These are phyloP conservation scores for Camponotus fellah DNA, from an alignment of 2,888 invertebrate genomes.

Conservation along the genomic window DNA sequence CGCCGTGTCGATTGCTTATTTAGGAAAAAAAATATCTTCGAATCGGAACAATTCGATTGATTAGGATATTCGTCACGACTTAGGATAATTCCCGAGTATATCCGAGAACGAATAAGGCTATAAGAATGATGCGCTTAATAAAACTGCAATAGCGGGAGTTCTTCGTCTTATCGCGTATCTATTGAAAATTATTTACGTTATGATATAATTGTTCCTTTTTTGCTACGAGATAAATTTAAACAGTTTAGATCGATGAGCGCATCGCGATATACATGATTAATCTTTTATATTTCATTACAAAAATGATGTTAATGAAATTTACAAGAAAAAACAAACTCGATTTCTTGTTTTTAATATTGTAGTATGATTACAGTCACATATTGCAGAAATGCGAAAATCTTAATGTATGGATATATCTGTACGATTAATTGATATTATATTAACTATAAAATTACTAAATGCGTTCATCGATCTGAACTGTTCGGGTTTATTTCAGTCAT, in stretches of 20 bases:
- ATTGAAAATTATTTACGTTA: conserved; percentile 11
- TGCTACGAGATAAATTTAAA: background rate
- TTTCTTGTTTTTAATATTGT: no score
- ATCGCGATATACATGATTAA: no score
- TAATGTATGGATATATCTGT: no score
- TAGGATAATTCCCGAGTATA: conserved; percentile 3
- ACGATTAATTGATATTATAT: conserved; percentile 74
- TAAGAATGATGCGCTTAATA: background rate
- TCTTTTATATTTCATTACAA: no score
- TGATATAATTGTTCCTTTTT: background rate
- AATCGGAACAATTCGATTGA: conserved; percentile 50
- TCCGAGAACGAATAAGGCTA: background rate
- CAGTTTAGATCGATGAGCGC: no score
- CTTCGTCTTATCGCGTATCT: background rate
- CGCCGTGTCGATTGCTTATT: conserved; percentile 82
- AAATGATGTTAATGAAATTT: no score
- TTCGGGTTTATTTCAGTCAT: conserved; percentile 71
- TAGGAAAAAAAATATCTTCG: conserved; percentile 59
- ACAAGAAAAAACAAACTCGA: no score
- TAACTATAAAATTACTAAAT: conserved; percentile 59
- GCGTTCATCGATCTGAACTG: conserved; percentile 72
- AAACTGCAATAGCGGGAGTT: background rate
- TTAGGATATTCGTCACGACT: conserved; percentile 30
- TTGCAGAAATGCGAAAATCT: no score
- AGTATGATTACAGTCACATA: no score